Percentiles rank a stretch among this genome's conserved stretches.
These are phyloP conservation scores for Equus przewalskii DNA, from an alignment of 2,113 vertebrate genomes.

Conservation along the genomic window DNA sequence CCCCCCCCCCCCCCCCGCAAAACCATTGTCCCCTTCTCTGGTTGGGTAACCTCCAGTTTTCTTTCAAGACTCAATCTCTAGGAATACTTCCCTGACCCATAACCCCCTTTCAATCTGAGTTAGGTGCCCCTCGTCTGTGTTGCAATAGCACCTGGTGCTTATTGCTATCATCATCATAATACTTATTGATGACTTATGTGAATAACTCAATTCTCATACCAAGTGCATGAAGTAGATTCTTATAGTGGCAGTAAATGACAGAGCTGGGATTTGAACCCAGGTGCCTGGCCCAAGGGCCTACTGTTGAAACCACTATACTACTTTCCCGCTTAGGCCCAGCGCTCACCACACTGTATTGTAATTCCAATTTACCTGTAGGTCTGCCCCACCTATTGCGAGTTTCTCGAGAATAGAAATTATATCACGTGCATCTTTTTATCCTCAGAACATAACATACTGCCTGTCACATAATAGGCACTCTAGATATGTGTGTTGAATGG, in stretches of 20 bases:
- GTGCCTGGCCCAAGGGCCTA: background rate
- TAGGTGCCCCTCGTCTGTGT: background rate
- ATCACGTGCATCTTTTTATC: background rate
- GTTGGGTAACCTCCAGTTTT: slow-evolving; percentile 17
- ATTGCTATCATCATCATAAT: background rate
- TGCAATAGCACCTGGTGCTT: background rate
- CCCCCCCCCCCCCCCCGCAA: too few species aligned
- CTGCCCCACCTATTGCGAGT: background rate
- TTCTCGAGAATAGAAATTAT: background rate
- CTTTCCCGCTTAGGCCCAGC: background rate
- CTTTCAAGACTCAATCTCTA: background rate
- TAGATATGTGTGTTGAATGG: background rate
- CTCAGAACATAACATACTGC: background rate
- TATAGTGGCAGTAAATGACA: background rate
- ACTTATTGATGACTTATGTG: background rate
- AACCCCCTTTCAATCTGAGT: background rate
- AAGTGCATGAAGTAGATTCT: background rate
- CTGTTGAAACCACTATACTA: background rate
- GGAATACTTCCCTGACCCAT: background rate
- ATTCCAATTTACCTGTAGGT: slow-evolving; percentile 22
- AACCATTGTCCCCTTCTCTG: background rate
- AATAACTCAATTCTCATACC: slow-evolving; percentile 32
- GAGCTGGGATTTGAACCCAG: background rate
- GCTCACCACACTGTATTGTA: background rate
- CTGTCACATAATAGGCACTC: background rate